phyloP scores from a whole-genome alignment of 2,113 vertebrate species.

The Apodemus speciosus region DNA sequence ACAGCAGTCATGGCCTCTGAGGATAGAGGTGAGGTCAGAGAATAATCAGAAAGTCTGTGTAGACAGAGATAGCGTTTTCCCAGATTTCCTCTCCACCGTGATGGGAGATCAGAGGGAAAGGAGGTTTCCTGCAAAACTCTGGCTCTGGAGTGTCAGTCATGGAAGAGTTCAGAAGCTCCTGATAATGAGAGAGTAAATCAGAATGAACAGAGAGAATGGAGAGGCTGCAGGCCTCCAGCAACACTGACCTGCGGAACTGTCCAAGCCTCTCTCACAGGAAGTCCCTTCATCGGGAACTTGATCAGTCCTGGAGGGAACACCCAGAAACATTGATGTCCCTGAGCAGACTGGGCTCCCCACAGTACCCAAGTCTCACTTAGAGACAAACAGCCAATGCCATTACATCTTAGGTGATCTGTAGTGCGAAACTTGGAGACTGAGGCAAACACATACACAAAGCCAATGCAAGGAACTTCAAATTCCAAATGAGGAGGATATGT shows the following conservation, averaged over 20 bases:
- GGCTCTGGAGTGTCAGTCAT: not conserved
- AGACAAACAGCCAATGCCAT: not conserved
- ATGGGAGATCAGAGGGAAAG: not conserved
- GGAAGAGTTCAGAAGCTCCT: not conserved
- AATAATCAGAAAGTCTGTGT: not conserved
- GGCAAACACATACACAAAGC: not conserved
- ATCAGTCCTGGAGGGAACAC: not conserved
- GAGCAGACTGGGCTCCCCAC: not conserved
- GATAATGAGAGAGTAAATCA: not conserved
- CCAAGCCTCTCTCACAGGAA: not conserved
- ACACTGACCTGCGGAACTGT: not conserved
- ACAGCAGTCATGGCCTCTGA: too few relatives aligned
- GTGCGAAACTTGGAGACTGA: not conserved
- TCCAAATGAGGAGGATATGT: not conserved
- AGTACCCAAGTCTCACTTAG: not conserved
- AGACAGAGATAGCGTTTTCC: not conserved
- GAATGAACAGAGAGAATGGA: not conserved
- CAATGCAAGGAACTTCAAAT: not conserved
- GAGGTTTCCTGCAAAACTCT: not conserved
- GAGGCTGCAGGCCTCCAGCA: not conserved
- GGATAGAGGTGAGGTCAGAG: not conserved
- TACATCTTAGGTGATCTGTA: not conserved
- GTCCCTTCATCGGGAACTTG: not conserved
- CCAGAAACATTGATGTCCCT: rapidly evolving
- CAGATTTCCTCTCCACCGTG: not conserved